Evolutionary conservation across 2,797 vertebrate species (phyloP).

Genomic region (Chaunax sp.): DNA sequence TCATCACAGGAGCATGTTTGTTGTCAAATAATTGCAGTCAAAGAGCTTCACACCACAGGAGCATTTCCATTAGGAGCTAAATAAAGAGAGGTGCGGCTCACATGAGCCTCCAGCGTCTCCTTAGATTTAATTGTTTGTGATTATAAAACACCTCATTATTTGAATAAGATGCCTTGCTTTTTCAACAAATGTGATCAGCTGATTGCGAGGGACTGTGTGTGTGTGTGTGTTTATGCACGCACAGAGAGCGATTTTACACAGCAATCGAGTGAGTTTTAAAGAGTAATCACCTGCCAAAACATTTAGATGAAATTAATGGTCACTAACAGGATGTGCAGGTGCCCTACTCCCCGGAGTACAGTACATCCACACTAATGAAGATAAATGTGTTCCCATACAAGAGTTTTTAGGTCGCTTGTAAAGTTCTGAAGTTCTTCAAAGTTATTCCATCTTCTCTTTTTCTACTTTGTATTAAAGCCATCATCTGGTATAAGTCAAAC

Average conservation of each 20-base stretch:
- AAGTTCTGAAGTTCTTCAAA: not conserved
- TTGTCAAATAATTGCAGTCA: conserved; percentile 29
- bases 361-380: not conserved
- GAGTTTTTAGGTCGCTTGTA: not conserved
- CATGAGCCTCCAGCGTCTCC: conserved; percentile 16
- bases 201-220: conserved; percentile 9
- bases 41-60: conserved; percentile 30
- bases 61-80: conserved; percentile 9
- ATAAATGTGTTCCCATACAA: not conserved
- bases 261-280: conserved; percentile 5
- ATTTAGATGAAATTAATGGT: not conserved
- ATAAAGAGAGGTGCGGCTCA: conserved; percentile 21
- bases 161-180: conserved; percentile 15
- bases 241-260: conserved; percentile 8
- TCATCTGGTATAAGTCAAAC: not conserved
- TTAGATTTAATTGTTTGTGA: conserved; percentile 35
- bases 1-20: conserved; percentile 15
- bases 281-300: conserved; percentile 10
- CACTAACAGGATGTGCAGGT: not conserved
- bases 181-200: conserved; percentile 21
- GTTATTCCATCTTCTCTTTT: too few species aligned
- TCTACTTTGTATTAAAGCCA: not conserved
- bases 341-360: not conserved
- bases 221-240: conserved; percentile 3
- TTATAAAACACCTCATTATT: conserved; percentile 28